Evolutionary conservation across 1,140 invertebrate genomes (phyloP), one percentile per base, ranked within the genome.

Genomic region (Brachionus koreanus): DNA sequence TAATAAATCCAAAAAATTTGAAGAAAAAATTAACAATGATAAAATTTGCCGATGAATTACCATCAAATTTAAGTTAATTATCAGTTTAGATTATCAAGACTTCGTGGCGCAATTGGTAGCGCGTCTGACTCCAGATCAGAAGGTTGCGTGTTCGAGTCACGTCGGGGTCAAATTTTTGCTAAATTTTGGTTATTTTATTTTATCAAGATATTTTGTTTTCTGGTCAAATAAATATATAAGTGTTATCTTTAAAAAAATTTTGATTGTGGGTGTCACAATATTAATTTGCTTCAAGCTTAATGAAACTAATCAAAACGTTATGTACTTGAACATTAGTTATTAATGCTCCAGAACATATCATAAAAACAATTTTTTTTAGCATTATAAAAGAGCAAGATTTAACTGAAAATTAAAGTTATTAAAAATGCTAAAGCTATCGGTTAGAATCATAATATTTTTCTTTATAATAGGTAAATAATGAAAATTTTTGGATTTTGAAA

Each of bases 71-170:
- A 29, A 3, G 1, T 29, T n/a, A n/a, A 29, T 3, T 29, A 29
- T 29, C 1, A 29, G 1, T 29, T 29, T 29, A 29, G 1, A 29
- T 52, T 19, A 52, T 6, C 2, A 52, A 43, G 79, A 82, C 79
- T 82, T 49, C 61, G 79, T 82, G 79, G 79, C 79, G 79, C 61
- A 82, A 82, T 72, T 82, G 79, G 79, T 82, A 82, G 79, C 79
- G 79, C 79, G 79, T 82, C 79, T 82, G 79, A 82, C 79, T 82
- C 79, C 79, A 82, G 79, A 82, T 82, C 79, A 82, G 79, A 82
- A 82, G 79, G 79, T 82, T 82, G 79, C 79, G 79, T 67, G 79
- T 82, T 82, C 79, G 46, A 82, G 79, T 82, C 79, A 67, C 79
- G 79, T 82, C 79, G 79, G 79, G 79, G 79, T 82, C 79, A 82